These are phyloP conservation scores for Rhea pennata DNA, from an alignment of 2,113 vertebrate genomes.

Conservation along the genomic window DNA sequence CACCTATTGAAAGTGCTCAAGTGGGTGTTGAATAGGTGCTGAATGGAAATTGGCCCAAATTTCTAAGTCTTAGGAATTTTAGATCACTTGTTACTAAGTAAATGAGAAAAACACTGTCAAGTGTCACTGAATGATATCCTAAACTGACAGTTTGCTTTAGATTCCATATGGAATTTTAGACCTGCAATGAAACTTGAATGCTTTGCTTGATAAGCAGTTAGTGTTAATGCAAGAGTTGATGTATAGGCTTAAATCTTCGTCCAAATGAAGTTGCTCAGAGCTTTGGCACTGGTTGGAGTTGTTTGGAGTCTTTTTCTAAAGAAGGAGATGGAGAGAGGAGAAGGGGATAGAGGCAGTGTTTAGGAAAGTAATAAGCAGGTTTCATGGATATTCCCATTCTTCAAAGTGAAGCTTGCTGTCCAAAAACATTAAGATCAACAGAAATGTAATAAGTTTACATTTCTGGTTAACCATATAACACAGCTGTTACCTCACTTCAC, in stretches of 20 bases:
- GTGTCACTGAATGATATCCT: neutral
- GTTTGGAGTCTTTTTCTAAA: neutral
- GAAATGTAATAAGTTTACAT: constrained; percentile 20
- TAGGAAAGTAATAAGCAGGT: constrained; percentile 11
- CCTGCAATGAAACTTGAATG: neutral
- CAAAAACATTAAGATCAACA: constrained; percentile 13
- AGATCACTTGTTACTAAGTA: constrained; percentile 4
- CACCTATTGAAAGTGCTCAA: neutral
- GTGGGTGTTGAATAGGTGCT: constrained; percentile 15
- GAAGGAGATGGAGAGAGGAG: neutral
- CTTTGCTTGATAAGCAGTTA: neutral
- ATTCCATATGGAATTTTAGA: neutral
- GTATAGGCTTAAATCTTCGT: neutral
- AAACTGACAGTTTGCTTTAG: neutral
- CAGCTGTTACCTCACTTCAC: neutral
- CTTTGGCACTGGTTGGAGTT: neutral
- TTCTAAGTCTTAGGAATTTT: neutral
- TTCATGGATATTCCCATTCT: neutral
- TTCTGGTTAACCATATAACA: constrained; percentile 34
- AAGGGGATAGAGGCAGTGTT: neutral
- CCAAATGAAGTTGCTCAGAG: neutral
- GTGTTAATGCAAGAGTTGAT: neutral
- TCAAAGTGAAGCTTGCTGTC: constrained; percentile 17
- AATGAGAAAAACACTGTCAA: constrained; percentile 28
- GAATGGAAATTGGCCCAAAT: constrained; percentile 6